Conservation (phyloP, 2,888 invertebrate species). For the Drosophila paranaensis region DNA sequence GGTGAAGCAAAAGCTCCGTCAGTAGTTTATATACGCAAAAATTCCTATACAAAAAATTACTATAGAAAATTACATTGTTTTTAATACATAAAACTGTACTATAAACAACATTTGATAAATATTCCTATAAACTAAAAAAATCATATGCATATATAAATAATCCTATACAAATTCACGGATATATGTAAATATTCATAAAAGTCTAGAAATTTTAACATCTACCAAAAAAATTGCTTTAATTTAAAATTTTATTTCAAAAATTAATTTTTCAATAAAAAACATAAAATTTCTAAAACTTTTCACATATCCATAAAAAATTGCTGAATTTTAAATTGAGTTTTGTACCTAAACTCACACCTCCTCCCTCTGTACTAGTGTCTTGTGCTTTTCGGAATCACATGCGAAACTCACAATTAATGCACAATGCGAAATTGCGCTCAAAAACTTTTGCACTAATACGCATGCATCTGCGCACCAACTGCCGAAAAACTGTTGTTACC, state of each 20-base stretch:
- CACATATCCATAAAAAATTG: background rate
- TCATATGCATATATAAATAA: too few species aligned
- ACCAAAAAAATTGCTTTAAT: too few species aligned
- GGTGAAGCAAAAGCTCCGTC: background rate
- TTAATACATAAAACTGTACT: too few species aligned
- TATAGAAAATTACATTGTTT: too few species aligned
- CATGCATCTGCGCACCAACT: background rate
- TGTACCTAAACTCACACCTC: background rate
- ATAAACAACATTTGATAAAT: too few species aligned
- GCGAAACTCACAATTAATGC: constrained; percentile 19
- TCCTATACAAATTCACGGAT: too few species aligned
- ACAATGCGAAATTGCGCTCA: background rate
- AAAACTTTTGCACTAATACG: constrained; percentile 21
- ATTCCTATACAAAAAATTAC: too few species aligned
- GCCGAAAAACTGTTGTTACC: constrained; percentile 6
- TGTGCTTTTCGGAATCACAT: constrained; percentile 29
- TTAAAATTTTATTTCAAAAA: too few species aligned
- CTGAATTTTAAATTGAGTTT: background rate
- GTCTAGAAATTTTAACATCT: too few species aligned
- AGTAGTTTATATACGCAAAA: background rate
- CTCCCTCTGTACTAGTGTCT: background rate
- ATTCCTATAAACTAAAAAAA: background rate
- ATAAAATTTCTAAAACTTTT: too few species aligned
- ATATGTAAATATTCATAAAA: too few species aligned
- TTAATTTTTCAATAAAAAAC: too few species aligned